Conservation (phyloP, 2,888 invertebrate species). For the Eutolmus rufibarbis region DNA sequence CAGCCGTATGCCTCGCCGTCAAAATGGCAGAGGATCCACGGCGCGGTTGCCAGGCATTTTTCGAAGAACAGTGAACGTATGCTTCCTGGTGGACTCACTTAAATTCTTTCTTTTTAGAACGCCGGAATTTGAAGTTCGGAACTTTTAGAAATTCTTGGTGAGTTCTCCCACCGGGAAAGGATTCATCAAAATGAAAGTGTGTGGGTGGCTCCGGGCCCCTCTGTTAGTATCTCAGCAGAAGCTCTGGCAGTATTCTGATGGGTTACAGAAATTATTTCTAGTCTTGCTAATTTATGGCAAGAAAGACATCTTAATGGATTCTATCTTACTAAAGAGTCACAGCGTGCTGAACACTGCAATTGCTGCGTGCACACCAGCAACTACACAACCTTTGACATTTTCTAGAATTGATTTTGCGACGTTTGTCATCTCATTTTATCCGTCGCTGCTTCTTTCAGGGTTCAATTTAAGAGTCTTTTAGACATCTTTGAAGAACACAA, state of each 20-base stretch:
- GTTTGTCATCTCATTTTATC: too few relatives aligned
- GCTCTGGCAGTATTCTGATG: background rate
- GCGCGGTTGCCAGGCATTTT: constrained; percentile 9
- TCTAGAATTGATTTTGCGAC: too few relatives aligned
- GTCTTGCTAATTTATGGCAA: background rate
- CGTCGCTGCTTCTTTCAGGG: too few relatives aligned
- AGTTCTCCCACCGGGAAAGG: background rate
- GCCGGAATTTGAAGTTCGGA: background rate
- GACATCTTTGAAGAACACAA: too few relatives aligned
- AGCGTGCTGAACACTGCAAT: background rate
- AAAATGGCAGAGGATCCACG: background rate
- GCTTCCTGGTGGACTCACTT: background rate
- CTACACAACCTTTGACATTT: too few relatives aligned
- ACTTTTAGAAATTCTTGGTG: background rate
- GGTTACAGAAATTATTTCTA: background rate
- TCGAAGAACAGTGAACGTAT: background rate
- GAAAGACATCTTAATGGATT: background rate
- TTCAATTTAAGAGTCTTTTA: too few relatives aligned
- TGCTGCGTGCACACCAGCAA: background rate
- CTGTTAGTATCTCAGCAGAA: background rate
- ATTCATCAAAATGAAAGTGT: background rate
- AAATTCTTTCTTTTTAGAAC: background rate
- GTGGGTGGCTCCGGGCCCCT: background rate
- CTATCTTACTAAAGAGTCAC: background rate
- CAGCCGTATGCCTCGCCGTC: background rate